These are phyloP conservation scores for Jaculus jaculus DNA, from an alignment of 2,113 vertebrate genomes.

Conservation along the genomic window DNA sequence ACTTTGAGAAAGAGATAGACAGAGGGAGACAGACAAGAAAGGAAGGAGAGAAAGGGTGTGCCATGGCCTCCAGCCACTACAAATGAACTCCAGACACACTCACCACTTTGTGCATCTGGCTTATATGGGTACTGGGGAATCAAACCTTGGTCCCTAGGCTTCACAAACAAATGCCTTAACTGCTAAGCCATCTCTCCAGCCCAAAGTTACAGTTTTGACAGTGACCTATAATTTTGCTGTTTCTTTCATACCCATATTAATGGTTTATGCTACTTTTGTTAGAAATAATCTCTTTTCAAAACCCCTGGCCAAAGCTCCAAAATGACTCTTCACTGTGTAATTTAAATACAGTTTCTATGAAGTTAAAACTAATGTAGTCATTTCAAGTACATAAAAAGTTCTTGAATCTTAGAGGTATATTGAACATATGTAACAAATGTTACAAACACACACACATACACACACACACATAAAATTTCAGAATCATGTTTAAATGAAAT, in stretches of 20 bases:
- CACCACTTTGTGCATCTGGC: too few species aligned
- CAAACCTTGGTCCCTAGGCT: too few species aligned
- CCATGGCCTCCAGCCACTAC: too few species aligned
- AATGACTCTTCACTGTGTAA: background rate
- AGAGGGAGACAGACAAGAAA: too few species aligned
- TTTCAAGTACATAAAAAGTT: conserved; percentile 8
- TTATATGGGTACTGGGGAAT: too few species aligned
- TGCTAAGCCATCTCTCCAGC: too few species aligned
- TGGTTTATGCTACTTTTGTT: background rate
- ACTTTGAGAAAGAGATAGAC: too few species aligned
- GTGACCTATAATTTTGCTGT: background rate
- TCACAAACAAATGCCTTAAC: too few species aligned
- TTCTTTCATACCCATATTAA: background rate
- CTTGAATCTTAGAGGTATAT: conserved; percentile 60
- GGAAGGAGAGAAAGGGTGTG: too few species aligned
- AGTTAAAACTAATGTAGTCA: conserved; percentile 58
- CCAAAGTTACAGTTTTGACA: background rate
- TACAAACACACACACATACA: too few species aligned
- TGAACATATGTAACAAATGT: conserved; percentile 69
- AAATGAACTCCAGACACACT: too few species aligned
- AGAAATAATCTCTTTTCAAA: conserved; percentile 16
- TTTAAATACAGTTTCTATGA: conserved; percentile 21
- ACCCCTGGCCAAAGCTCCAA: background rate
- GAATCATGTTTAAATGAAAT: conserved; percentile 28
- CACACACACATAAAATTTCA: conserved; percentile 40